Base-by-base conservation (phyloP, 2,888 invertebrate genomes). In the Tuberolachnus salignus region DNA sequence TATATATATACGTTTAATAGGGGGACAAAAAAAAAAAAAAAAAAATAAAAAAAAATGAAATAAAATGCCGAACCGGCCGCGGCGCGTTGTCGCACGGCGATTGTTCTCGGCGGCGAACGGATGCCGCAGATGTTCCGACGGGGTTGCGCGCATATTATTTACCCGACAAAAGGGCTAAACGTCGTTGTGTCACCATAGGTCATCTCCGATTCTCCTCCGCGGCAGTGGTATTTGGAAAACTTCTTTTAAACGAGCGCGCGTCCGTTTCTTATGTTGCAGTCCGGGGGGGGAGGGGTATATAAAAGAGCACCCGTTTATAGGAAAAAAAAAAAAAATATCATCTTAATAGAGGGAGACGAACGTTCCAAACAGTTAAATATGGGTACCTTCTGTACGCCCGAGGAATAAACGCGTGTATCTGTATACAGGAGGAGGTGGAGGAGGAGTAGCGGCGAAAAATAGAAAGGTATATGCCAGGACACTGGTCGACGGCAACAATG, bases 91-190 rank as follows among this genome's bases (percentile, higher is more conserved):
- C 64, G 26, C 13, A 19, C 19, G 44, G n/a, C 11, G 69, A 42
- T 57, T 34, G 53, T 19, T 44, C 10, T 10, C 51, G 51, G 34
- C 49, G 66, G n/a, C 59, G 59, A 57, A 57, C 75, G 75, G 74
- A 74, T 74, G 74, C 64, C n/a, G 53, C 67, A 78, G 67, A 69
- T 78, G 67, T 67, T 75, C 67, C 57, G 19, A 57, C 51, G 34
- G 26, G 67, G 74, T 55, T 66, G 75, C 67, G 26, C 51, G 57
- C 67, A 67, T 67, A 67, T 57, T 66, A 66, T 78, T 78, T 69
- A 78, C 59, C 59, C 67, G 75, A 78, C 75, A 78, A 78, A 78
- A 78, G 75, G 75, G 75, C 75, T 78, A 78, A 78, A 78, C 75
- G 75, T 75, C 55, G 75, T 69, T 67, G 57, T 69, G 75, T 78